phyloP scores from a whole-genome alignment of 30 jellyfish, hydroid and myxozoan species.

The Chrysaora quinquecirrha region DNA sequence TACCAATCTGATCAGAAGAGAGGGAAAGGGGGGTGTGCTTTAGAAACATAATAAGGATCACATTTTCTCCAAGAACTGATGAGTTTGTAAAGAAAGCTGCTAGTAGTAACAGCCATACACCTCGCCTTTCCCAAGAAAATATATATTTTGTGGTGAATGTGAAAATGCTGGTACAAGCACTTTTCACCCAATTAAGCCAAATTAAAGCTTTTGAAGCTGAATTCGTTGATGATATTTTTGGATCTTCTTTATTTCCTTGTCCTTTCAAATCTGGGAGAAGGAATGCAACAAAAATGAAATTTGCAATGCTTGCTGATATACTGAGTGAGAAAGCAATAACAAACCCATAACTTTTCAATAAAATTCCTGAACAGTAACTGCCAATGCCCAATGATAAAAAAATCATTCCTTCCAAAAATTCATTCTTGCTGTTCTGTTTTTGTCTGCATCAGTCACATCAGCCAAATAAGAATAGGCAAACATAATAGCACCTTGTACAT shows the following conservation, averaged over 20 bases:
- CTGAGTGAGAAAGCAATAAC: slow-evolving; percentile 27
- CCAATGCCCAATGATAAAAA: slow-evolving; percentile 56
- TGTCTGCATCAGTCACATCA: slow-evolving; percentile 35
- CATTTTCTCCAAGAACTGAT: slow-evolving; percentile 66
- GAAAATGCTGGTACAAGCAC: background rate
- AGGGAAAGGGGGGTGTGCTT: slow-evolving; percentile 61
- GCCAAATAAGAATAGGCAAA: slow-evolving; percentile 67
- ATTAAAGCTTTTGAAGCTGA: too few relatives aligned
- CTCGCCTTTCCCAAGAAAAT: background rate
- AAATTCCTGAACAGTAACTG: slow-evolving; percentile 29
- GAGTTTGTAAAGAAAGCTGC: slow-evolving; percentile 49
- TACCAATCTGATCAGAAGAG: slow-evolving; percentile 54
- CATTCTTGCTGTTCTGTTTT: slow-evolving; percentile 56
- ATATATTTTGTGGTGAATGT: slow-evolving; percentile 17
- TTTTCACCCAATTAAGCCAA: background rate
- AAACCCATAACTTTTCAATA: slow-evolving; percentile 40
- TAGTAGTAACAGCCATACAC: slow-evolving; percentile 9
- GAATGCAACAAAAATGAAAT: slow-evolving; percentile 35
- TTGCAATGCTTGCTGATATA: slow-evolving; percentile 15
- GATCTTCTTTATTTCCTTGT: background rate
- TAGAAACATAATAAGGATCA: slow-evolving; percentile 17
- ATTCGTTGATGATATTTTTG: background rate
- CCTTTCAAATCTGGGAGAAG: slow-evolving; percentile 30
- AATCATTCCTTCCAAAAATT: slow-evolving; percentile 39
- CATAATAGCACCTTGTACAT: slow-evolving; percentile 57